Base-by-base conservation (phyloP, 2,113 vertebrate species). In the Fregata magnificens region DNA sequence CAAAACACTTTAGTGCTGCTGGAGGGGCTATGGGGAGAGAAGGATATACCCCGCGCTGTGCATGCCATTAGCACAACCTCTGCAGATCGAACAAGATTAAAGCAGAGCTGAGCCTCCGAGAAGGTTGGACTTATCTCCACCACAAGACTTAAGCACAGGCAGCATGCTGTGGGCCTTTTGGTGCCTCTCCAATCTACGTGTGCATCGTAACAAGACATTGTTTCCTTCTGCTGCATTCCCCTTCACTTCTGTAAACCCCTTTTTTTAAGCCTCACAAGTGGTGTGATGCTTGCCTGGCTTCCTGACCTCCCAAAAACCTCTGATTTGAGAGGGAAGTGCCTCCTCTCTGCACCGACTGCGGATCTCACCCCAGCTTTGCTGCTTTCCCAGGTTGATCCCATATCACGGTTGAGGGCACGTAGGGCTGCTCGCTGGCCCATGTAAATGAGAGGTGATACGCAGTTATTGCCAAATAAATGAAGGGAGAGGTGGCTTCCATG, bases 391-490 rank as follows among this genome's bases (percentile, higher is more conserved):
- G 9, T 2, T 21, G 34, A 78, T 70, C 22, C 69, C 16, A 0
- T 31, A 28, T 20, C 26, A 5, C 4, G 59, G 56, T 15, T 40
- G 28, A 25, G 71, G 78, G 70, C 52, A 38, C 1, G 2, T 2
- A 6, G 80, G 42, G 25, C 76, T 72, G 58, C 38, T 73, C 7
- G 1, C 31, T n/a, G 34, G 70, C 34, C 73, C 36, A 4, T 0
- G 0, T 6, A 11, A 26, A 44, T 0, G 0, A 71, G 55, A 44
- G 25, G 26, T 50, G 42, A 45, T 45, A 24, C 0, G 1, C 1
- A 7, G 45, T 56, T 56, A 34, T 3, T 21, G 81, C n/a, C 58
- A 61, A 21, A 55, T 0, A 88, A 38, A 58, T 34, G 19, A 40
- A 67, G 25, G 65, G 24, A 74, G 16, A 82, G 18, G 50, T 38